Percentiles rank a stretch among this genome's conserved stretches.
Evolutionary conservation across 2,113 vertebrate species (phyloP).

Genomic region (Pimephales promelas): DNA sequence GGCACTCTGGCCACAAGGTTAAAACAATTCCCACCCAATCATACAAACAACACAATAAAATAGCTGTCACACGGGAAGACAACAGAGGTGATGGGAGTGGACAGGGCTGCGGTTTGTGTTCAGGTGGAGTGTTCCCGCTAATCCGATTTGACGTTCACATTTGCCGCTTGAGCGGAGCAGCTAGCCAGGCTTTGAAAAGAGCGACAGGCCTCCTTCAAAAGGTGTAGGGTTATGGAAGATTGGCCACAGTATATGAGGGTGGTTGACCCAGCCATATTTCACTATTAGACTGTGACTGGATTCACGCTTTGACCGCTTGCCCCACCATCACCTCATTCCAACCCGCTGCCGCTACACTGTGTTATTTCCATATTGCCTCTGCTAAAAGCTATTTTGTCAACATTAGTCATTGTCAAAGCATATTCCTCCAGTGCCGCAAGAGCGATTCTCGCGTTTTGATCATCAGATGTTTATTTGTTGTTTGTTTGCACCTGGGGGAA

Average conservation of each 20-base stretch:
- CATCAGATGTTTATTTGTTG: slow-evolving; percentile 45
- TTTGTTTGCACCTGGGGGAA: slow-evolving; percentile 36
- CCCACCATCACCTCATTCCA: slow-evolving; percentile 9
- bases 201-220: slow-evolving; percentile 31
- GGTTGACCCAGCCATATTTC: slow-evolving; percentile 43
- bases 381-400: slow-evolving; percentile 47
- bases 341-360: background rate
- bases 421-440: slow-evolving; percentile 20
- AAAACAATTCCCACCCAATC: slow-evolving; percentile 56
- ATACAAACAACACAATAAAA: slow-evolving; percentile 55
- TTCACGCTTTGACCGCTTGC: slow-evolving; percentile 1
- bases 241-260: slow-evolving; percentile 43
- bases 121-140: slow-evolving; percentile 52
- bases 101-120: slow-evolving; percentile 46
- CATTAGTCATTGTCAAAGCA: slow-evolving; percentile 39
- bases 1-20: slow-evolving; percentile 44
- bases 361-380: slow-evolving; percentile 35
- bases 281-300: slow-evolving; percentile 35
- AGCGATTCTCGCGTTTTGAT: slow-evolving; percentile 40
- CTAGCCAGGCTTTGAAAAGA: slow-evolving; percentile 56
- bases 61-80: slow-evolving; percentile 54
- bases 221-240: slow-evolving; percentile 49
- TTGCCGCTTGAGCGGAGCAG: slow-evolving; percentile 56
- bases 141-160: slow-evolving; percentile 60
- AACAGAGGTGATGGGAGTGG: slow-evolving; percentile 52